Evolutionary conservation across 2,888 invertebrate species (phyloP).

Genomic region (Dynastes maya): DNA sequence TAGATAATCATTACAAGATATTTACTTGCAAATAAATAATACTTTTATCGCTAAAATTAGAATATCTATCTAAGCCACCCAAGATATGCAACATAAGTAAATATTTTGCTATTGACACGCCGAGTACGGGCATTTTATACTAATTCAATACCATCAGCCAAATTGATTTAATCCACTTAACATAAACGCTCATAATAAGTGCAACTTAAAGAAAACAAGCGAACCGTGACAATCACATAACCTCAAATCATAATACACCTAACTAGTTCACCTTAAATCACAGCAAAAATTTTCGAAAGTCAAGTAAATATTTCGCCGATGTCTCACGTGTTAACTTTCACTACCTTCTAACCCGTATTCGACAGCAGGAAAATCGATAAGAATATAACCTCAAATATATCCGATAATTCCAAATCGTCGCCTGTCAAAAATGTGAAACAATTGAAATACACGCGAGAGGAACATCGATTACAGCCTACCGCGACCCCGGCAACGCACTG

Average conservation of each 20-base stretch:
- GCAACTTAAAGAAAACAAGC: background rate
- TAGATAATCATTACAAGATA: too few relatives aligned
- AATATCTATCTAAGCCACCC: too few relatives aligned
- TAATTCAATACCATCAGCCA: too few relatives aligned
- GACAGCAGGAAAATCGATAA: conserved; percentile 32
- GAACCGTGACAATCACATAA: conserved; percentile 1
- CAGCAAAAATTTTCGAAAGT: background rate
- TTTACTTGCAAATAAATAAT: too few relatives aligned
- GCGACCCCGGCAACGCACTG: conserved; percentile 7
- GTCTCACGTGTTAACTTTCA: conserved; percentile 22
- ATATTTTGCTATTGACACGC: too few relatives aligned
- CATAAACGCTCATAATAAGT: background rate
- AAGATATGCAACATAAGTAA: too few relatives aligned
- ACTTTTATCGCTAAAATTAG: too few relatives aligned
- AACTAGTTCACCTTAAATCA: background rate
- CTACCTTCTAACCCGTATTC: background rate
- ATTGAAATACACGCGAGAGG: background rate
- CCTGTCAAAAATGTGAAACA: background rate
- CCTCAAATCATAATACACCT: background rate
- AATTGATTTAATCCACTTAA: background rate
- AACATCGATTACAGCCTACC: conserved; percentile 3
- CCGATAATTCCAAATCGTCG: background rate
- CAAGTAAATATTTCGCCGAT: background rate
- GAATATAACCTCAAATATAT: conserved; percentile 29
- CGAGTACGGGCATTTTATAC: too few relatives aligned